A percentile compares a stretch with the other conserved stretches of the same genome.
These are phyloP conservation scores for Drosophila prolongata DNA, from an alignment of 2,888 invertebrate species.

Conservation along the genomic window DNA sequence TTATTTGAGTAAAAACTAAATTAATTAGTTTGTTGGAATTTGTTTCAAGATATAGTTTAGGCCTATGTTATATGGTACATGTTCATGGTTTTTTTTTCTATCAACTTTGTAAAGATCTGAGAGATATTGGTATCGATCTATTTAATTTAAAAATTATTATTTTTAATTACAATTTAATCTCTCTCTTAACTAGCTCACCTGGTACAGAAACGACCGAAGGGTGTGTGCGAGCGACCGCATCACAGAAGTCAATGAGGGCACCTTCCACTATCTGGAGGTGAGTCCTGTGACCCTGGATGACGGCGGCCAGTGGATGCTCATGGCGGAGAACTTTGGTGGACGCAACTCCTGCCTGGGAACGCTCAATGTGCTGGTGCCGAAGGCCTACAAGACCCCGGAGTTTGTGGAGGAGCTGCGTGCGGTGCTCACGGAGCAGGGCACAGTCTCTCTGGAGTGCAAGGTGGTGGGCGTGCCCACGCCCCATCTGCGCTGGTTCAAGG, in stretches of 20 bases:
- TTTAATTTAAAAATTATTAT: no score
- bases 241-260: slow-evolving; percentile 92
- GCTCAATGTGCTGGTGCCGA: slow-evolving; percentile 93
- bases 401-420: slow-evolving; percentile 94
- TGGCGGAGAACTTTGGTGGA: slow-evolving; percentile 91
- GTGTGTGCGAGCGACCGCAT: slow-evolving; percentile 91
- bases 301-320: slow-evolving; percentile 93
- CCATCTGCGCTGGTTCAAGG: slow-evolving; percentile 91
- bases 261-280: slow-evolving; percentile 93
- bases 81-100: no score
- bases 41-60: no score
- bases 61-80: no score
- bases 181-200: slow-evolving; percentile 88
- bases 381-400: slow-evolving; percentile 94
- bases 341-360: slow-evolving; percentile 91
- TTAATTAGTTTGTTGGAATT: no score
- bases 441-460: slow-evolving; percentile 95
- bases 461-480: slow-evolving; percentile 96
- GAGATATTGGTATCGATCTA: no score
- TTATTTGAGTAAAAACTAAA: no score
- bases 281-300: slow-evolving; percentile 93
- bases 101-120: no score
- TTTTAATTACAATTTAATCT: not conserved
- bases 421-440: slow-evolving; percentile 93
- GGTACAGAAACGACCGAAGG: slow-evolving; percentile 93